Evolutionary conservation across 2,797 vertebrate genomes (phyloP).

Genomic region (Sciurus vulgaris): DNA sequence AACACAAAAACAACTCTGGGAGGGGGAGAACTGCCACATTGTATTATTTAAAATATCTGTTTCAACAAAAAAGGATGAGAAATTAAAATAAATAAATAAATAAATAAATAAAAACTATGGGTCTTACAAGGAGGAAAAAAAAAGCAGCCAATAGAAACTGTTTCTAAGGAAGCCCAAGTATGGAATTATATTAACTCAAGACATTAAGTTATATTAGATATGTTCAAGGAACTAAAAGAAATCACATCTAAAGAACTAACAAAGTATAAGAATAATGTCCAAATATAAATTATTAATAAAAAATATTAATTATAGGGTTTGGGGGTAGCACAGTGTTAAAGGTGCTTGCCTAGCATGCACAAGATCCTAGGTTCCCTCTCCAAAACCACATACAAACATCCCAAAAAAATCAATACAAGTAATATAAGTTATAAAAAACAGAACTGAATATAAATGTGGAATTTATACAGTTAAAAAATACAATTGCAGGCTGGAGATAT

Average conservation of each 20-base stretch:
- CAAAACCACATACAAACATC: too few species aligned
- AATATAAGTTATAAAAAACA: too few species aligned
- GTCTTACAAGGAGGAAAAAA: background rate
- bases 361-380: too few species aligned
- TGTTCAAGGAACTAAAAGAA: slow-evolving; percentile 16
- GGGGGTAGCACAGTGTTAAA: background rate
- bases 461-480: background rate
- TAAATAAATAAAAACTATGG: background rate
- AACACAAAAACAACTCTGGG: background rate
- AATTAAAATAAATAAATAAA: slow-evolving; percentile 7
- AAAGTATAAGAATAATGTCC: background rate
- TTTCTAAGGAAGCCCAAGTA: background rate
- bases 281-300: background rate
- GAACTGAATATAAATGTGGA: background rate
- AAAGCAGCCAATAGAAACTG: background rate
- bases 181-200: background rate
- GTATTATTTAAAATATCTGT: slow-evolving; percentile 8
- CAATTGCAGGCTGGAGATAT: too few species aligned
- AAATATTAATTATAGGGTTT: background rate
- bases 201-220: background rate
- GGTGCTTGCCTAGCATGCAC: background rate
- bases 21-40: background rate
- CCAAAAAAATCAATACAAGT: too few species aligned
- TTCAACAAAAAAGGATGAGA: background rate
- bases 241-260: slow-evolving; percentile 2